These are phyloP conservation scores for Sweltsa coloradensis DNA, from an alignment of 1,140 invertebrate genomes.

Conservation along the genomic window DNA sequence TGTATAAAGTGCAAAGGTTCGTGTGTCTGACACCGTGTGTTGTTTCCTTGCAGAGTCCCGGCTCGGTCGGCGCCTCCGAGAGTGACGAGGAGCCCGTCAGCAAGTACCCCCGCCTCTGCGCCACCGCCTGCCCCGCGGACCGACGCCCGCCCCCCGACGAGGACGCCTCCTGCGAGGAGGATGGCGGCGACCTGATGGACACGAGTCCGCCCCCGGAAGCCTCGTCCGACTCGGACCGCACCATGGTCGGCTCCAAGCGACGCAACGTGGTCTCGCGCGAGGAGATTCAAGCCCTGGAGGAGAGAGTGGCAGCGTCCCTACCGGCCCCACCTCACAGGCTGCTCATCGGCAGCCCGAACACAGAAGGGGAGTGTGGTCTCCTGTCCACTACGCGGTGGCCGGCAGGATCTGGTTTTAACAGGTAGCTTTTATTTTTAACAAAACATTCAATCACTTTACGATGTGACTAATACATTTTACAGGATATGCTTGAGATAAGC, in stretches of 20 bases:
- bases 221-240: conserved; percentile 1
- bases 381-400: background rate
- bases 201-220: conserved; percentile 19
- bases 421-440: too few relatives aligned
- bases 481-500: too few relatives aligned
- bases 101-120: conserved; percentile 46
- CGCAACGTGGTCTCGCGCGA: conserved; percentile 19
- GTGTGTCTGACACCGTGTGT: too few relatives aligned
- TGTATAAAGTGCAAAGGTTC: too few relatives aligned
- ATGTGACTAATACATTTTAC: too few relatives aligned
- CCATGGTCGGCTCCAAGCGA: conserved; percentile 7
- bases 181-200: conserved; percentile 23
- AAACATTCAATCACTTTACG: too few relatives aligned
- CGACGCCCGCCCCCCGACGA: conserved; percentile 30
- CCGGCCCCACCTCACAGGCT: too few relatives aligned
- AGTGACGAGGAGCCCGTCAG: conserved; percentile 56
- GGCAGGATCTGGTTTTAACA: too few relatives aligned
- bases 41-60: conserved; percentile 25
- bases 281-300: too few relatives aligned
- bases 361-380: background rate
- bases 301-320: too few relatives aligned
- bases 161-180: conserved; percentile 35
- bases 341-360: background rate
- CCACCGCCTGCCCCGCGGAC: conserved; percentile 17
- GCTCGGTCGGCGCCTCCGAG: conserved; percentile 29